Evolutionary conservation across 2,888 invertebrate genomes (phyloP).

Genomic region (Limnephilus marmoratus): DNA sequence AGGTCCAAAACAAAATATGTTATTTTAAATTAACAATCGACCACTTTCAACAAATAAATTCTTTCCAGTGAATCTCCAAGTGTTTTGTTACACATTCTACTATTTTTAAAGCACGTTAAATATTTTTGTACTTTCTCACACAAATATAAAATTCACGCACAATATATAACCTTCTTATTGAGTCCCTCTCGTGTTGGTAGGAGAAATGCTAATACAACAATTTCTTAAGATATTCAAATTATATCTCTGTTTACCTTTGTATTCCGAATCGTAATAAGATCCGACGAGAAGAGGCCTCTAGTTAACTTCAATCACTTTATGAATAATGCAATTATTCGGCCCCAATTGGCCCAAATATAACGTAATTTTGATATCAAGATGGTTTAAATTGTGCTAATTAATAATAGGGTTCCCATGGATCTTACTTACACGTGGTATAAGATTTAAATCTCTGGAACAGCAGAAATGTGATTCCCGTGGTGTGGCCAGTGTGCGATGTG

Average conservation of each 20-base stretch:
- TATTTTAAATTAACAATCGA: too few relatives aligned
- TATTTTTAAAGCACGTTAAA: not conserved
- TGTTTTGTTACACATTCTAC: not conserved
- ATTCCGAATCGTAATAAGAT: conserved; percentile 55
- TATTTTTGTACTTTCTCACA: not conserved
- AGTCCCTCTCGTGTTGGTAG: not conserved
- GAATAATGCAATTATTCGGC: conserved; percentile 26
- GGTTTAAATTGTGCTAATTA: too few relatives aligned
- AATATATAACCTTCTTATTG: not conserved
- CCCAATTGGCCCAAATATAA: not conserved
- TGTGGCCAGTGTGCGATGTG: too few relatives aligned
- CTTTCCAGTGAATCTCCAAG: not conserved
- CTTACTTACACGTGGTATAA: too few relatives aligned
- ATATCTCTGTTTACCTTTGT: conserved; percentile 53
- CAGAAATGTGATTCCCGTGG: too few relatives aligned
- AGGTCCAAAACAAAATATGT: too few relatives aligned
- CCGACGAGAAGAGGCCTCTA: not conserved
- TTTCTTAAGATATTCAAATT: conserved; percentile 55
- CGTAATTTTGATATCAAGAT: not conserved
- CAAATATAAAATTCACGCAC: not conserved
- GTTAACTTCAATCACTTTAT: conserved; percentile 35
- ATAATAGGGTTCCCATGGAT: too few relatives aligned
- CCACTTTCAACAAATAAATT: not conserved
- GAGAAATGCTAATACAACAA: conserved; percentile 47
- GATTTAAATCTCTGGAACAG: too few relatives aligned